These are phyloP conservation scores for Phytoseiulus persimilis DNA, from an alignment of 2,888 invertebrate genomes.

Conservation along the genomic window DNA sequence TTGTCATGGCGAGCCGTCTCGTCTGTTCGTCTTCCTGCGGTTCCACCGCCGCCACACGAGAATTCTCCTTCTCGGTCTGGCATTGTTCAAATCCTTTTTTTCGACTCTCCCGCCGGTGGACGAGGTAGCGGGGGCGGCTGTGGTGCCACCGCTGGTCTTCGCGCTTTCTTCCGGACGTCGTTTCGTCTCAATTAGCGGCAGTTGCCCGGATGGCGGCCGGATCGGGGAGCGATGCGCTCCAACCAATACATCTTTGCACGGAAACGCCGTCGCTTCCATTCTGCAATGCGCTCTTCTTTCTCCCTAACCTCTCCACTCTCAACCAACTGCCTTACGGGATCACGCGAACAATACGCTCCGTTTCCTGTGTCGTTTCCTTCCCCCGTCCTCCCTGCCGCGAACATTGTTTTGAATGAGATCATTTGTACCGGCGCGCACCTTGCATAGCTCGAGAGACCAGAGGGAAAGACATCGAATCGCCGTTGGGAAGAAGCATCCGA, in stretches of 20 bases:
- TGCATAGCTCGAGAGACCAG: not conserved
- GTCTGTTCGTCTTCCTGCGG: not conserved
- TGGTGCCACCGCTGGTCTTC: too few relatives aligned
- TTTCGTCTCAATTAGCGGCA: constrained; percentile 36
- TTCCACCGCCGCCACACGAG: not conserved
- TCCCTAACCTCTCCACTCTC: not conserved
- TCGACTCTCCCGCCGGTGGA: not conserved
- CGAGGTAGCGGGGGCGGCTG: not conserved
- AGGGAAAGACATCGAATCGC: too few relatives aligned
- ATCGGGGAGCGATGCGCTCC: not conserved
- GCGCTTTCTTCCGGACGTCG: constrained; percentile 26
- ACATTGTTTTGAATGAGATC: not conserved
- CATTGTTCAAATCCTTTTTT: constrained; percentile 21
- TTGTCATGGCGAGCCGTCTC: constrained; percentile 5
- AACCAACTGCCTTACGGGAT: not conserved
- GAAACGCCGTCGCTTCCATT: not conserved
- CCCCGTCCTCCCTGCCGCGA: not conserved
- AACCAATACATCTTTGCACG: not conserved
- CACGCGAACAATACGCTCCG: not conserved
- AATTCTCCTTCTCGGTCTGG: not conserved
- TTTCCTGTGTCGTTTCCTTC: not conserved
- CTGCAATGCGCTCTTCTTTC: not conserved
- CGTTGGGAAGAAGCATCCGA: too few relatives aligned
- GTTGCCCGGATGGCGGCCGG: not conserved
- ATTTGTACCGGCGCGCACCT: not conserved